Percentiles rank a stretch among this genome's conserved stretches.
These are phyloP conservation scores for Corella eumyota DNA, from an alignment of 23 tunicate species.

Conservation along the genomic window DNA sequence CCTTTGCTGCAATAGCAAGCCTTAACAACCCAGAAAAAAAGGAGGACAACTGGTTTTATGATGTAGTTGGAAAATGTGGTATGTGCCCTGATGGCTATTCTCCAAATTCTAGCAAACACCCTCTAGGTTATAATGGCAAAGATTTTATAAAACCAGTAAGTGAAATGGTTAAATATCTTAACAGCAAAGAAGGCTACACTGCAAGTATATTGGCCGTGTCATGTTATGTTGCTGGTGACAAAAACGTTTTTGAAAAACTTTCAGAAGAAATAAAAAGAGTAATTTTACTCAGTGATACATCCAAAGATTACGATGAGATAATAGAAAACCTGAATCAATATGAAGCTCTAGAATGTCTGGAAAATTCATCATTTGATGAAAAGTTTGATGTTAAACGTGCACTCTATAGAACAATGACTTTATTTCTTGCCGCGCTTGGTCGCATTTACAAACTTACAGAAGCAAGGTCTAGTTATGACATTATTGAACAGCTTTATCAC, in stretches of 20 bases:
- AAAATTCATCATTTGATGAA: not conserved
- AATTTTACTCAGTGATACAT: too few relatives aligned
- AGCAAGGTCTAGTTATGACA: constrained; percentile 9
- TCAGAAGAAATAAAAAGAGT: too few relatives aligned
- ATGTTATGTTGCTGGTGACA: not conserved
- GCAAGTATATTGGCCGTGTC: not conserved
- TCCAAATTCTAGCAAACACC: constrained; percentile 37
- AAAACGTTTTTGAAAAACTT: too few relatives aligned
- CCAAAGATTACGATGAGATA: too few relatives aligned
- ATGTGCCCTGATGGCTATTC: constrained; percentile 39
- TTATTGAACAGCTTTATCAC: constrained; percentile 1
- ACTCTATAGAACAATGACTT: constrained; percentile 13
- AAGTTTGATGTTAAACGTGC: constrained; percentile 9
- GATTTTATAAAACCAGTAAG: constrained; percentile 38
- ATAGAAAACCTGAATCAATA: not conserved
- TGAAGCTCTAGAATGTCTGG: not conserved
- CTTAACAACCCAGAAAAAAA: not conserved
- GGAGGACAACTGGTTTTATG: constrained; percentile 26
- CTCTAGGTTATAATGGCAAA: constrained; percentile 17
- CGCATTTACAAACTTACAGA: not conserved
- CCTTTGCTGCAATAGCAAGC: constrained; percentile 12
- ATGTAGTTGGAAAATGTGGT: constrained; percentile 23
- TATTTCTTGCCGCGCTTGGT: constrained; percentile 11
- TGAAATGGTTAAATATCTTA: constrained; percentile 14
- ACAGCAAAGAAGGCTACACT: constrained; percentile 5